These are phyloP conservation scores for Pogonocichla stellata DNA, from an alignment of 2,113 vertebrate species.

Conservation along the genomic window DNA sequence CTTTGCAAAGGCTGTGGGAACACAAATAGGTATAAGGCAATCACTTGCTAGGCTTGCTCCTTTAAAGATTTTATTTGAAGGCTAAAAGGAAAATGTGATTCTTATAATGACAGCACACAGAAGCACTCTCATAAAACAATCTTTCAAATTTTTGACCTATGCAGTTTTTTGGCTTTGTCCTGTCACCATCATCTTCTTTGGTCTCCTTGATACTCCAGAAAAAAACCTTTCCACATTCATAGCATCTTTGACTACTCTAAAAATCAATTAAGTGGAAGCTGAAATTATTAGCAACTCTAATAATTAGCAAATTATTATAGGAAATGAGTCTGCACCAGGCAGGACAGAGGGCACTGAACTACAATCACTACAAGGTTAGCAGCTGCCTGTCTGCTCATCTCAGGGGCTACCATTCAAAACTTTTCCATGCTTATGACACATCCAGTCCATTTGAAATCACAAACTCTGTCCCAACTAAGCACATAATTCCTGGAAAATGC, in stretches of 20 bases:
- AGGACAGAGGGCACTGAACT: not conserved
- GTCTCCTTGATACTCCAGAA: not conserved
- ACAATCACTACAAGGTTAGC: not conserved
- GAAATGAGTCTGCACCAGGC: not conserved
- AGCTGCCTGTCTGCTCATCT: not conserved
- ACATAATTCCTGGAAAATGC: conserved; percentile 13
- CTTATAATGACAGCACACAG: not conserved
- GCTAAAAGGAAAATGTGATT: not conserved
- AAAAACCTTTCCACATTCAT: not conserved
- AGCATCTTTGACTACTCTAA: not conserved
- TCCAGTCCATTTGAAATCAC: not conserved
- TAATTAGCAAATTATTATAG: not conserved
- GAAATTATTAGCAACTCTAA: not conserved
- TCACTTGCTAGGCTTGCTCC: not conserved
- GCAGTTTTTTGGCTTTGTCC: not conserved
- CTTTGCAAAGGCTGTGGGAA: not conserved
- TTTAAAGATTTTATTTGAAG: not conserved
- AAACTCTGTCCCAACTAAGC: not conserved
- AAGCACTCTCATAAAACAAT: not conserved
- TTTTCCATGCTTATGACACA: not conserved
- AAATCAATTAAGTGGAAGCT: not conserved
- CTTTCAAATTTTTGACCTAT: not conserved
- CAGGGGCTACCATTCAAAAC: not conserved
- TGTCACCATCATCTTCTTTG: not conserved
- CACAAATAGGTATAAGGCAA: not conserved